Conservation (phyloP, 37 sponge, comb jelly and placozoan genomes). For the Theonella swinhoei region DNA sequence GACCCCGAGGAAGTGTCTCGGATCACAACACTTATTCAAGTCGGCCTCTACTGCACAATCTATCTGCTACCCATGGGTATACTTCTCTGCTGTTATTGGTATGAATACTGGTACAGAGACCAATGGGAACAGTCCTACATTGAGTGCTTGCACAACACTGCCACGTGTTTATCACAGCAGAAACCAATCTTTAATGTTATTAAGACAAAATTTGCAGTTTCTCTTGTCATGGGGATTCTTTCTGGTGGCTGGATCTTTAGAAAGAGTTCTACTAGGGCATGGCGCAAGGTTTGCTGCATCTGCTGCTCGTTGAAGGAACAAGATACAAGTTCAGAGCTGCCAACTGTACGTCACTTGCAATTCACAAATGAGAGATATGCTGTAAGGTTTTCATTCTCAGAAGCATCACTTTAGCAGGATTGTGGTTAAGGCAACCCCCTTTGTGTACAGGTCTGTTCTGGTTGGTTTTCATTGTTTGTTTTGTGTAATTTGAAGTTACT, state of each 20-base stretch:
- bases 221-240: conserved; percentile 28
- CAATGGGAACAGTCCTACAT: conserved; percentile 39
- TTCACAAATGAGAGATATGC: neutral
- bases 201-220: neutral
- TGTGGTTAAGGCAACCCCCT: neutral
- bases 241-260: conserved; percentile 23
- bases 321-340: neutral
- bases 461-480: neutral
- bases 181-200: conserved; percentile 9
- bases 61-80: conserved; percentile 34
- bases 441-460: neutral
- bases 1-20: neutral
- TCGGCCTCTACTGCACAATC: conserved; percentile 20
- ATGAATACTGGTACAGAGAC: conserved; percentile 35
- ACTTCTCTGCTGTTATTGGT: conserved; percentile 23
- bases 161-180: neutral
- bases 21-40: neutral
- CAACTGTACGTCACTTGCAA: neutral
- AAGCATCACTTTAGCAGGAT: neutral
- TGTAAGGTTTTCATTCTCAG: neutral
- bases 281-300: conserved; percentile 32
- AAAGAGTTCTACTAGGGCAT: conserved; percentile 1
- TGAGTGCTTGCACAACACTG: neutral
- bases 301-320: neutral
- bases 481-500: too few species aligned